A percentile compares a stretch with the other conserved stretches of the same genome.
Evolutionary conservation across 2,888 invertebrate genomes (phyloP).

Genomic region (Idaea aversata): DNA sequence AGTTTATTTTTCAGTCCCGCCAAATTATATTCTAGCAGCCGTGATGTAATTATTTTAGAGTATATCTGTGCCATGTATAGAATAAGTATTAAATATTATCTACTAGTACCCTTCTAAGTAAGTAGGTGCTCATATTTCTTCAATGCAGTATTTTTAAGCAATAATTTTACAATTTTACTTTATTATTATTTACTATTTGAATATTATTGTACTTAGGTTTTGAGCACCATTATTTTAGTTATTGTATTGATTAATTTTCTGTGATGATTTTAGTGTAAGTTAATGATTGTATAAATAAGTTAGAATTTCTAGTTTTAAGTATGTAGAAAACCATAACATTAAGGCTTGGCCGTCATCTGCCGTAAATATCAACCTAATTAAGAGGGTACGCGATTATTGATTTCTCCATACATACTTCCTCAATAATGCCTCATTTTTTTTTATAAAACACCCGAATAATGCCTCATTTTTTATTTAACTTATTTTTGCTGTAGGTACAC

Average conservation of each 20-base stretch:
- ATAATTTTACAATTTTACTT: background rate
- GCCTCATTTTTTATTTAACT: no score
- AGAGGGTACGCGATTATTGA: no score
- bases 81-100: background rate
- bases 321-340: background rate
- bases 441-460: no score
- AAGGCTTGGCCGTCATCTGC: background rate
- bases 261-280: slow-evolving; percentile 2
- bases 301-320: background rate
- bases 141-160: background rate
- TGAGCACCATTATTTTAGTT: slow-evolving; percentile 9
- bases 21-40: background rate
- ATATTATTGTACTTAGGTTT: background rate
- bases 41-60: background rate
- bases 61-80: background rate
- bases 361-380: background rate
- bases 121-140: background rate
- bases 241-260: background rate
- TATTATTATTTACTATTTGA: background rate
- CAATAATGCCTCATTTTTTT: no score
- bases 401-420: no score
- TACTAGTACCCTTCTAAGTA: background rate
- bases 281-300: background rate
- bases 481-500: no score
- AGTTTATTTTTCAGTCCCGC: no score